Base-by-base conservation (phyloP, 2,888 invertebrate species). In the Bibio marci region DNA sequence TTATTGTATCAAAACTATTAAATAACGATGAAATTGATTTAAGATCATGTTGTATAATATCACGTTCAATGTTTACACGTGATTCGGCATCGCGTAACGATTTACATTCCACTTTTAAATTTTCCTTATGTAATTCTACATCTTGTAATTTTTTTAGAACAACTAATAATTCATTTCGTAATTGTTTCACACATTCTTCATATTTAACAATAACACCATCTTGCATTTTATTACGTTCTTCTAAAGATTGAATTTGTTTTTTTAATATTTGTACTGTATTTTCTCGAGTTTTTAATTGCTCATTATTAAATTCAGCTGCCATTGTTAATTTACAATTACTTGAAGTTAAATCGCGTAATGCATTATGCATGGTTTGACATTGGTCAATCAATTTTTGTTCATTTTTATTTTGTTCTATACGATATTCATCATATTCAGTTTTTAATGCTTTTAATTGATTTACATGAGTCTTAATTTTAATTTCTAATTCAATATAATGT, bases 161-260 rank as follows among this genome's bases (percentile, higher is more conserved):
- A 51, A 85, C 62, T n/a, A 76, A 65, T 57, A 83, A 81, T 51
- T 87, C 80, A 57, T n/a, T n/a, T n/a, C 82, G 76, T 8, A 90
- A 64, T 53, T 80, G 76, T 53, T 73, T 75, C 39, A 81, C 68
- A 13, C 82, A 78, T 45, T 85, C 80, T 60, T 94, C 92, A 52
- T 90, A 85, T 57, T 88, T 90, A 19, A 80, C 73, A 43, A 85
- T 79, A 1, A 80, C 80, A 31, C 73, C 69, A 49, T 73, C 80
- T 50, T 87, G 83, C 39, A 79, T 80, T 53, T 79, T 79, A 53
- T 82, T 85, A 49, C 87, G 82, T 50, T 91, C 86, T 61, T 90
- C 87, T 32, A 91, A 63, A 1, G 80, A 73, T 17, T 72, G 64
- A 39, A 91, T 85, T 65, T 94, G 92, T 47, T 82, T 80, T 56